Conservation (phyloP, 2,888 invertebrate genomes). For the Dichetophora obliterata region DNA sequence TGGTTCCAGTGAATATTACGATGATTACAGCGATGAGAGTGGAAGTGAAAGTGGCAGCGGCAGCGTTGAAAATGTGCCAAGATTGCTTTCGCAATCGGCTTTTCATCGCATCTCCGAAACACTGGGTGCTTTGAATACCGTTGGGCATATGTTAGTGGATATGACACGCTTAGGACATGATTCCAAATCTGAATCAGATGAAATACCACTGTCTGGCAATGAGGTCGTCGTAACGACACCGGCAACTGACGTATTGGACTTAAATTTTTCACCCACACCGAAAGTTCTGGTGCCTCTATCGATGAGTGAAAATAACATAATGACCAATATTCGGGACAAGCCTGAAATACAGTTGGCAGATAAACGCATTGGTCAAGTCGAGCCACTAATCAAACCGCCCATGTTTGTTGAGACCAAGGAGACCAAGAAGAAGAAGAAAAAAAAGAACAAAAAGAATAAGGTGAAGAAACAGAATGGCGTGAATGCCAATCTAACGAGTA, state of each 20-base stretch:
- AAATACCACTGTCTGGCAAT: not conserved
- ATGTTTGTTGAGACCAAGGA: slow-evolving; percentile 66
- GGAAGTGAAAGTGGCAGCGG: slow-evolving; percentile 53
- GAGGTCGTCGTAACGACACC: slow-evolving; percentile 34
- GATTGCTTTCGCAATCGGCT: slow-evolving; percentile 74
- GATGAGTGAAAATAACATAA: slow-evolving; percentile 51
- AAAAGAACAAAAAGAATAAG: slow-evolving; percentile 65
- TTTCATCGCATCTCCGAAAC: slow-evolving; percentile 77
- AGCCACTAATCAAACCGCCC: slow-evolving; percentile 43
- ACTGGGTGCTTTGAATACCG: slow-evolving; percentile 85
- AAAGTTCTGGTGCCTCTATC: slow-evolving; percentile 49
- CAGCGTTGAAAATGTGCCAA: slow-evolving; percentile 68
- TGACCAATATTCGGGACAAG: slow-evolving; percentile 47
- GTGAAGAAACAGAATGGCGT: slow-evolving; percentile 63
- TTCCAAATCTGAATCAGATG: slow-evolving; percentile 9
- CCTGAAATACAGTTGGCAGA: slow-evolving; percentile 54
- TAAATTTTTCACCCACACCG: not conserved
- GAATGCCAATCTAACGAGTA: not conserved
- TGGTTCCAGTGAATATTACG: slow-evolving; percentile 60
- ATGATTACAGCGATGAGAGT: slow-evolving; percentile 53
- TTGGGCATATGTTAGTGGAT: slow-evolving; percentile 87
- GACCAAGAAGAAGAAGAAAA: slow-evolving; percentile 63
- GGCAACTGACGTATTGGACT: not conserved
- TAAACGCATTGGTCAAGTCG: slow-evolving; percentile 57
- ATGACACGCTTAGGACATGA: slow-evolving; percentile 74